Evolutionary conservation across 2,113 vertebrate species (phyloP).

Genomic region (Xiphias gladius): DNA sequence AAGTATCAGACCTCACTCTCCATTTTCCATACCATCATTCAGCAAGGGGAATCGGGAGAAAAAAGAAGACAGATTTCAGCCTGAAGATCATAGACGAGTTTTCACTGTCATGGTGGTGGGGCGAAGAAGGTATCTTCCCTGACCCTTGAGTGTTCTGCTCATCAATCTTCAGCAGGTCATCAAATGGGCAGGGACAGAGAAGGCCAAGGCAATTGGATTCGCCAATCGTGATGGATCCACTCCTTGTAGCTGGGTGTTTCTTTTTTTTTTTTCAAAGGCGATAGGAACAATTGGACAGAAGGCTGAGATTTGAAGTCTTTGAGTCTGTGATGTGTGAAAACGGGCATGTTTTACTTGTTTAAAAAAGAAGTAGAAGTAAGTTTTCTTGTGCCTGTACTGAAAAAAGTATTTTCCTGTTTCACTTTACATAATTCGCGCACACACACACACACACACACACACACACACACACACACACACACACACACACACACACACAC

Average conservation of each 20-base stretch:
- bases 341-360: slow-evolving; percentile 16
- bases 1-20: slow-evolving; percentile 73
- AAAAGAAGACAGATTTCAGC: slow-evolving; percentile 55
- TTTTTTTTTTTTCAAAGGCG: slow-evolving; percentile 5
- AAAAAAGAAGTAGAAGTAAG: neutral
- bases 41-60: slow-evolving; percentile 35
- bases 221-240: slow-evolving; percentile 61
- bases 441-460: slow-evolving; percentile 17
- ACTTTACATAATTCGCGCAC: slow-evolving; percentile 4
- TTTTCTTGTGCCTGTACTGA: neutral
- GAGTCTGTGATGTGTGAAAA: neutral
- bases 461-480: slow-evolving; percentile 10
- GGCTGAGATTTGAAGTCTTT: neutral
- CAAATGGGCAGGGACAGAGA: slow-evolving; percentile 71
- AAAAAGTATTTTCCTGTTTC: slow-evolving; percentile 25
- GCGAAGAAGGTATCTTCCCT: slow-evolving; percentile 59
- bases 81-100: slow-evolving; percentile 60
- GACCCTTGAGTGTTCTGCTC: slow-evolving; percentile 66
- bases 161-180: slow-evolving; percentile 78
- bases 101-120: slow-evolving; percentile 56
- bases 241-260: neutral
- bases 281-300: slow-evolving; percentile 13
- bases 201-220: slow-evolving; percentile 67
- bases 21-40: slow-evolving; percentile 74
- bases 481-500: slow-evolving; percentile 16